Conservation (phyloP, 2,888 invertebrate genomes). For the Xanthorhoe spadicearia region DNA sequence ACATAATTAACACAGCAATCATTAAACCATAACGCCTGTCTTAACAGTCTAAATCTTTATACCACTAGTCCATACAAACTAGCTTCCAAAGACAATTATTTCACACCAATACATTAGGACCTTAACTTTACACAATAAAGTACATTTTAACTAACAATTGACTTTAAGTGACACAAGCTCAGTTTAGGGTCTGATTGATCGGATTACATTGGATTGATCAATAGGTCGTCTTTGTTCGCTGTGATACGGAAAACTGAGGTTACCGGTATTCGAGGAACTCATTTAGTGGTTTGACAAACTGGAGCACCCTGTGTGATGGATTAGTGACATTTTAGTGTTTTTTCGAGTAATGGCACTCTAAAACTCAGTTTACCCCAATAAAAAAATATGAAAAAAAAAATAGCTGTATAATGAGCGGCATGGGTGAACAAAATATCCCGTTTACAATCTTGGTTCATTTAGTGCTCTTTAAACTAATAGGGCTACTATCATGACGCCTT, state of each 20-base stretch:
- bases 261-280: constrained; percentile 6
- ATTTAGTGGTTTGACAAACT: constrained; percentile 3
- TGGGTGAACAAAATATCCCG: no score
- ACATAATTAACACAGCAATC: background rate
- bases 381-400: no score
- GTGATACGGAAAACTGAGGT: constrained; percentile 14
- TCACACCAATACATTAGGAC: background rate
- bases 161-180: background rate
- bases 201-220: constrained; percentile 28
- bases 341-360: no score
- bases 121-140: background rate
- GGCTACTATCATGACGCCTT: no score
- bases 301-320: no score
- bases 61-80: background rate
- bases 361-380: no score
- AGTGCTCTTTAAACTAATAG: no score
- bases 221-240: constrained; percentile 15
- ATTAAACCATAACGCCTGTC: no score
- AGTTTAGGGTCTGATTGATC: constrained; percentile 28
- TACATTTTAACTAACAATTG: background rate
- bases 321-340: no score
- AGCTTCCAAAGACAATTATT: background rate
- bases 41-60: background rate
- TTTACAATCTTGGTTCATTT: no score
- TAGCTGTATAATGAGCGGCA: no score